phyloP scores from a whole-genome alignment of 2,797 vertebrate species.

The Epinephelus malabaricus region DNA sequence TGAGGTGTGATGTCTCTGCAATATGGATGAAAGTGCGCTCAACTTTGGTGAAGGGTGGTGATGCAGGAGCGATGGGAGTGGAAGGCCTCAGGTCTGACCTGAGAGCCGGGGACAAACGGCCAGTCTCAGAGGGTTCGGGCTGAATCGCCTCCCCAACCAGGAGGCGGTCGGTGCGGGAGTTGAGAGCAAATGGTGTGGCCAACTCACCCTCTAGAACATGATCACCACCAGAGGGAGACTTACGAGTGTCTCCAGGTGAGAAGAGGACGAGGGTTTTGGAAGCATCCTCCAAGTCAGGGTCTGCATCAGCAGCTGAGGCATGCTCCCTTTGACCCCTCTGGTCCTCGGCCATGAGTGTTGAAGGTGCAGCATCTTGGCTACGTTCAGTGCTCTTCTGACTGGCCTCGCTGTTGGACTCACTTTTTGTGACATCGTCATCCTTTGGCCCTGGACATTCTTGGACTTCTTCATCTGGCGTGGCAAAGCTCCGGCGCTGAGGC shows the following conservation, averaged over 20 bases:
- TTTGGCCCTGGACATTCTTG: conserved; percentile 80
- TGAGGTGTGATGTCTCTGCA: conserved; percentile 96
- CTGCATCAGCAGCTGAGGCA: conserved; percentile 91
- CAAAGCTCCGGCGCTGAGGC: conserved; percentile 86
- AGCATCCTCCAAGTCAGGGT: conserved; percentile 95
- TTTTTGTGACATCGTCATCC: conserved; percentile 86
- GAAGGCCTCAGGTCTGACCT: conserved; percentile 91
- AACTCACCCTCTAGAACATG: conserved; percentile 88
- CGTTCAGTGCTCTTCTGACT: conserved; percentile 94
- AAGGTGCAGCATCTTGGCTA: conserved; percentile 91
- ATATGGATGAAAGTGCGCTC: conserved; percentile 98
- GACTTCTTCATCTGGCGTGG: conserved; percentile 80
- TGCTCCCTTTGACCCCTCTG: conserved; percentile 89
- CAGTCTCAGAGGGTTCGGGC: conserved; percentile 80
- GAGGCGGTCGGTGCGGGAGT: conserved; percentile 88
- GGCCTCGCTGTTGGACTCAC: conserved; percentile 91
- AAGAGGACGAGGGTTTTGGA: conserved; percentile 97
- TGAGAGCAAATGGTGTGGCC: conserved; percentile 87
- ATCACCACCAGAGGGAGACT: conserved; percentile 90
- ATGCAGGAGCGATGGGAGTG: conserved; percentile 82
- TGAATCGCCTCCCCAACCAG: conserved; percentile 85
- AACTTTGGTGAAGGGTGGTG: conserved; percentile 97
- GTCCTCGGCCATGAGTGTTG: conserved; percentile 94
- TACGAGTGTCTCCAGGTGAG: conserved; percentile 95
- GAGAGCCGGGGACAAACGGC: conserved; percentile 91